Base-by-base conservation (phyloP, 2,113 vertebrate genomes). In the Phyllostomus discolor region DNA sequence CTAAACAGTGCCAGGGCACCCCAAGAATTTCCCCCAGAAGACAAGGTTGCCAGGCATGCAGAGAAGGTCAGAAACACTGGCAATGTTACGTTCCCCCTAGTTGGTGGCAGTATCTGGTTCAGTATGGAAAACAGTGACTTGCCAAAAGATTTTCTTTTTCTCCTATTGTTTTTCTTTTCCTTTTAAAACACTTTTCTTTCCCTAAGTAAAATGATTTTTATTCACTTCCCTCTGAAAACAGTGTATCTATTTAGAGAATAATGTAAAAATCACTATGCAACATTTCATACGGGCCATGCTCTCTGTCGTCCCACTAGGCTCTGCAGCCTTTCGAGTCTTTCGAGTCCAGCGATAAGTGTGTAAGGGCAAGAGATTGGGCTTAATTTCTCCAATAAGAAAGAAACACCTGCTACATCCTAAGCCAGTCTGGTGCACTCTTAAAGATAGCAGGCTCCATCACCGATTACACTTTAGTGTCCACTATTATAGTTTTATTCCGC, bases 51-150 rank as follows among this genome's bases (percentile, higher is more conserved):
- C 87, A 67, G 82, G 38, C 0, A 3, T 33, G 48, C 8, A 52
- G 28, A 41, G 28, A 35, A 75, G 46, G 11, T 70, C 31, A 54
- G 9, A 35, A 66, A 10, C 24, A 15, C 15, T 31, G 50, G 59
- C 38, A 72, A 67, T 35, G 59, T 64, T 54, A 10, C 0, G 0
- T 69, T 66, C 38, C 54, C 31, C 38, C 41, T 46, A 0, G 1
- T 31, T 66, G 72, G 67, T 33, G 20, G 54, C 20, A n/a, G n/a
- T 35, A 22, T 10, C 62, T 75, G 67, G 14, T 89, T 93, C 50
- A 52, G 48, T 90, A 70, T 80, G 85, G 64, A 43, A 50, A 96
- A 54, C 5, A 64, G 75, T 64, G 57, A 90, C 62, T 73, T 87
- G 28, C 1, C 43, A 33, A 66, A 89, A 22, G 11, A 48, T 57